These are phyloP conservation scores for Ecdyonurus torrentis DNA, from an alignment of 2,888 invertebrate genomes.

Conservation along the genomic window DNA sequence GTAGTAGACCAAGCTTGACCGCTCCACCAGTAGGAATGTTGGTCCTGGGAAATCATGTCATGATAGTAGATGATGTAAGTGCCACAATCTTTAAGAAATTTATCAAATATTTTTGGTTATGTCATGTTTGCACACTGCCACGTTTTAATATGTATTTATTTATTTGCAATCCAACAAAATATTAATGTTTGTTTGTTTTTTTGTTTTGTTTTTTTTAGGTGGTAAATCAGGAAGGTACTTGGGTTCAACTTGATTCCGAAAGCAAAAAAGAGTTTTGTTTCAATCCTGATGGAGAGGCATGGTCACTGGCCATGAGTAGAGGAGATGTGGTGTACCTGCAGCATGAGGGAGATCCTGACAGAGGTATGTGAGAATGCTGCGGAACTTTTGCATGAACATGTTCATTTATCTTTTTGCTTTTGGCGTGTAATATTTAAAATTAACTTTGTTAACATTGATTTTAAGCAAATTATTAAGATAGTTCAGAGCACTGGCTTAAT, in stretches of 20 bases:
- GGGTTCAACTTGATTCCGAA: constrained; percentile 44
- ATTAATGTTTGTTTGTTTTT: constrained; percentile 2
- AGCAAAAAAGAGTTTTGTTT: constrained; percentile 48
- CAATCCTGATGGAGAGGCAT: constrained; percentile 47
- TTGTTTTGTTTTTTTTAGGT: constrained; percentile 21
- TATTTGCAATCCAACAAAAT: not conserved
- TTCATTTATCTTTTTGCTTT: not conserved
- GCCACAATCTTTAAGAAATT: too few relatives aligned
- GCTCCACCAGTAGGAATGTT: constrained; percentile 53
- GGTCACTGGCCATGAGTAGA: constrained; percentile 49
- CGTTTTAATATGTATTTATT: too few relatives aligned
- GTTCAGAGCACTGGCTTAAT: too few relatives aligned
- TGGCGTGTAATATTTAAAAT: too few relatives aligned
- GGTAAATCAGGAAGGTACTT: constrained; percentile 43
- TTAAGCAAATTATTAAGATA: too few relatives aligned
- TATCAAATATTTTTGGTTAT: too few relatives aligned
- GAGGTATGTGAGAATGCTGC: constrained; percentile 13
- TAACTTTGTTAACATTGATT: too few relatives aligned
- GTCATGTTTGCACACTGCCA: too few relatives aligned
- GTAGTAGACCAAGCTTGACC: constrained; percentile 46
- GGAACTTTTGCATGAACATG: not conserved
- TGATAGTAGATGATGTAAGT: constrained; percentile 43
- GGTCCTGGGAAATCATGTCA: constrained; percentile 44
- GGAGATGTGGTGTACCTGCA: constrained; percentile 45
- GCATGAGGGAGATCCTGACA: constrained; percentile 31